Conservation (phyloP, 2,888 invertebrate genomes). For the Agrilus mali region DNA sequence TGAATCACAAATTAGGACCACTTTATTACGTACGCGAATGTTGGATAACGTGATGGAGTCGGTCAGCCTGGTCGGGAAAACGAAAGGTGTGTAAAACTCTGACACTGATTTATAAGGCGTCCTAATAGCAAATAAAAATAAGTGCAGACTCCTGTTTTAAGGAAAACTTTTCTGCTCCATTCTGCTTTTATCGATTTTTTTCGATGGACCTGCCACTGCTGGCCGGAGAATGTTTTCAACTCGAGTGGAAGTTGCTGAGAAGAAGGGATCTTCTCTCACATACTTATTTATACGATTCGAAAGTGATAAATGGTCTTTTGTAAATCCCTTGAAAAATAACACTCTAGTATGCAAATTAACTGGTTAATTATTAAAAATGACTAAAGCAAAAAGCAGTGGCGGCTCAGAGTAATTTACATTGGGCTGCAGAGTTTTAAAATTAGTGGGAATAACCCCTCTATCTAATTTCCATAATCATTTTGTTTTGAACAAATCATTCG, state of each 20-base stretch:
- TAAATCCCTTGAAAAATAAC: too few relatives aligned
- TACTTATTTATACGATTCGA: too few relatives aligned
- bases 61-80: background rate
- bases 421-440: too few relatives aligned
- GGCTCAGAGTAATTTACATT: too few relatives aligned
- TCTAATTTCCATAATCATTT: too few relatives aligned
- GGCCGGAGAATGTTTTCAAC: background rate
- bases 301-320: too few relatives aligned
- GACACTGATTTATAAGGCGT: slow-evolving; percentile 26
- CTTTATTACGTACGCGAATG: background rate
- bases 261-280: too few relatives aligned
- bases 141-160: slow-evolving; percentile 31
- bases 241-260: background rate
- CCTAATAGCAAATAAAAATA: slow-evolving; percentile 33
- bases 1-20: background rate
- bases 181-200: slow-evolving; percentile 23
- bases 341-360: too few relatives aligned
- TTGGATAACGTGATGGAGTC: background rate
- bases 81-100: slow-evolving; percentile 8
- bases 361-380: too few relatives aligned
- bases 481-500: too few relatives aligned
- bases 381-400: too few relatives aligned
- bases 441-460: too few relatives aligned
- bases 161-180: slow-evolving; percentile 20
- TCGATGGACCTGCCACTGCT: background rate